phyloP scores from a whole-genome alignment of 2,113 vertebrate genomes.

The Cepphus grylle region DNA sequence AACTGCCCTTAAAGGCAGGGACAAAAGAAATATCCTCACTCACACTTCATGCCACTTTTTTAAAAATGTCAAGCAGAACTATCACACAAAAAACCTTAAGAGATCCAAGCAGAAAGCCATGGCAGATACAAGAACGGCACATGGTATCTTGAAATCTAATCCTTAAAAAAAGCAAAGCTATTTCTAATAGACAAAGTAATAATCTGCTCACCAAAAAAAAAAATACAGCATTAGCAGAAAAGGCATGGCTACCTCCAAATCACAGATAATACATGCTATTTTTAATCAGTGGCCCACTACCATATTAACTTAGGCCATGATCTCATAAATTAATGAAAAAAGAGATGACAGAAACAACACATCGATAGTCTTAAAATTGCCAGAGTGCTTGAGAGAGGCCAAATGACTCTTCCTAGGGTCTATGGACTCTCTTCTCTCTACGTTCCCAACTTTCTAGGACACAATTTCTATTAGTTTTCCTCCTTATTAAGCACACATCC shows the following conservation, averaged over 20 bases:
- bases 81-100: not conserved
- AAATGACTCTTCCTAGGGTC: not conserved
- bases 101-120: not conserved
- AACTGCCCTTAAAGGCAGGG: not conserved
- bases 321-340: not conserved
- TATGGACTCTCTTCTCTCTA: not conserved
- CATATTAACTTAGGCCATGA: not conserved
- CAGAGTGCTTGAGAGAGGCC: not conserved
- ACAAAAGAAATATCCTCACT: not conserved
- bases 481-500: not conserved
- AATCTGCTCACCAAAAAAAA: not conserved
- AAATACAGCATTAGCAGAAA: not conserved
- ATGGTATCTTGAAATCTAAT: not conserved
- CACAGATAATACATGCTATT: not conserved
- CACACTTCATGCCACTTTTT: not conserved
- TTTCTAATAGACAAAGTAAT: not conserved
- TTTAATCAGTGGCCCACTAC: not conserved
- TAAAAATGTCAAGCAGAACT: not conserved
- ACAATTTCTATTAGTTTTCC: not conserved
- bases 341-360: not conserved
- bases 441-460: not conserved
- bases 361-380: not conserved
- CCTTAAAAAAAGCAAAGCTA: not conserved
- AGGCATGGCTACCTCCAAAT: not conserved
- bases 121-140: not conserved